A percentile compares a stretch with the other conserved stretches of the same genome.
These are phyloP conservation scores for Cynodonichthys magdalenae DNA, from an alignment of 2,797 vertebrate genomes.

Conservation along the genomic window DNA sequence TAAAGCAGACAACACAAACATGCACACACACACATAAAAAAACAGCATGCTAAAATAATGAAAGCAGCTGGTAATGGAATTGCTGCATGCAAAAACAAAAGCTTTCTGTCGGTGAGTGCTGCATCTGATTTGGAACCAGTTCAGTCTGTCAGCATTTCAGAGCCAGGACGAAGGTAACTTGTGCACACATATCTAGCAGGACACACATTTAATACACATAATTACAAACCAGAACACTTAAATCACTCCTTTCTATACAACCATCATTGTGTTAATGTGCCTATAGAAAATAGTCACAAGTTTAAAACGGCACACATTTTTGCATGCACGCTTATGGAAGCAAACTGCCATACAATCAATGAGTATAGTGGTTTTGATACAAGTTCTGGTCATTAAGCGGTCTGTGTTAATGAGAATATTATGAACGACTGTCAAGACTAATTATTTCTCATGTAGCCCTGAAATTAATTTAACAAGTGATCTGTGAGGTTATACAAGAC, in stretches of 20 bases:
- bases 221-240: not conserved
- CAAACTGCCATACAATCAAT: slow-evolving; percentile 49
- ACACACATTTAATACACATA: slow-evolving; percentile 13
- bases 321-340: slow-evolving; percentile 9
- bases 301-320: slow-evolving; percentile 2
- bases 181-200: slow-evolving; percentile 41
- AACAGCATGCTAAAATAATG: slow-evolving; percentile 77
- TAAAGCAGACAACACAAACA: slow-evolving; percentile 63
- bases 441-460: slow-evolving; percentile 72
- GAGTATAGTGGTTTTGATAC: slow-evolving; percentile 53
- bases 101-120: slow-evolving; percentile 60
- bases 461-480: slow-evolving; percentile 74
- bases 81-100: slow-evolving; percentile 79
- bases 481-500: slow-evolving; percentile 60
- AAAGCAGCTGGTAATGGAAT: slow-evolving; percentile 82
- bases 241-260: slow-evolving; percentile 13
- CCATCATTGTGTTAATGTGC: slow-evolving; percentile 11
- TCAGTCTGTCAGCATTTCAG: slow-evolving; percentile 76
- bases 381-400: slow-evolving; percentile 63
- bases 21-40: slow-evolving; percentile 17
- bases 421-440: slow-evolving; percentile 70
- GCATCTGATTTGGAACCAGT: slow-evolving; percentile 74
- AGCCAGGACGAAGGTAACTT: slow-evolving; percentile 58
- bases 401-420: slow-evolving; percentile 71
- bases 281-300: not conserved